Evolutionary conservation across 2,113 vertebrate species (phyloP).

Genomic region (Cervus canadensis): DNA sequence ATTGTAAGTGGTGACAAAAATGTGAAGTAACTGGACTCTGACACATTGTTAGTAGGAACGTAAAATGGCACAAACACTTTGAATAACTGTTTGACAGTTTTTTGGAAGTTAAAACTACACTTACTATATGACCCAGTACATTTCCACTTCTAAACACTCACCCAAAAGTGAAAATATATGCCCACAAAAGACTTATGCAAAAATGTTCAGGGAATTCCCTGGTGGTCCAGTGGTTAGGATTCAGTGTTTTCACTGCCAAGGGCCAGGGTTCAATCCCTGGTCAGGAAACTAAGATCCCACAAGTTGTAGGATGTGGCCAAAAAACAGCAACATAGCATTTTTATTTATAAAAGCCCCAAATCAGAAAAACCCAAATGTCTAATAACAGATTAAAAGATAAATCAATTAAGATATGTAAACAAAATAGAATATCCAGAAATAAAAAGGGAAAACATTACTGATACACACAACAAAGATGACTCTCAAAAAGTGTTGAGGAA

Average conservation of each 20-base stretch:
- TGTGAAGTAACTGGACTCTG: background rate
- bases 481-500: background rate
- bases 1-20: background rate
- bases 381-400: background rate
- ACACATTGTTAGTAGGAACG: background rate
- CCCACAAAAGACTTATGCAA: background rate
- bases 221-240: background rate
- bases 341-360: slow-evolving; percentile 11
- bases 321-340: background rate
- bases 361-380: background rate
- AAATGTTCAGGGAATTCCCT: background rate
- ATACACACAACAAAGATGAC: background rate
- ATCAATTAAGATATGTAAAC: background rate
- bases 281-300: background rate
- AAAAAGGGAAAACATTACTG: background rate
- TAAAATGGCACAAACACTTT: background rate
- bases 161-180: background rate
- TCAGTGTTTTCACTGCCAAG: background rate
- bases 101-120: background rate
- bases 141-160: background rate
- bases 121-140: background rate
- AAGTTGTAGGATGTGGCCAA: background rate
- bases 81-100: background rate
- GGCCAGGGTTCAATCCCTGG: background rate
- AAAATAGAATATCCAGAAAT: background rate